Base-by-base conservation (phyloP, 2,113 vertebrate species). In the Centropristis striata region DNA sequence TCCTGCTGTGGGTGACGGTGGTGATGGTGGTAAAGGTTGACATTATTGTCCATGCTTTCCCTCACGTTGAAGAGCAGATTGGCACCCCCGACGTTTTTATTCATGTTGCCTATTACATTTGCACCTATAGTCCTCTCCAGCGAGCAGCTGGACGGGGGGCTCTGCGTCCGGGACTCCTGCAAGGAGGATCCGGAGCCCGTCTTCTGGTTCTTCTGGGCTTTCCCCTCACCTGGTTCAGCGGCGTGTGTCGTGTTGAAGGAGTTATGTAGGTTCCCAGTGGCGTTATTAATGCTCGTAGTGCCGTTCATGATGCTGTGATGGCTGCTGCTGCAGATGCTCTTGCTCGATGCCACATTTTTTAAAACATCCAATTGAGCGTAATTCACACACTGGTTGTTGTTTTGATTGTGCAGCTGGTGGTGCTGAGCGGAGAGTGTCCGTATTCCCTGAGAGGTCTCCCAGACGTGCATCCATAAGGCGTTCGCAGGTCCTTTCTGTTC, bases 401-500 rank as follows among this genome's bases (percentile, higher is more conserved):
- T 95, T 51, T 94, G 95, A 90, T 95, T 93, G 86, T 95, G 92
- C 78, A 89, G 90, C 85, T 94, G 92, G 80, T 94, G 92, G 80
- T 88, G 87, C 49, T 95, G 95, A 55, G 85, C 85, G 81, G 96
- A 94, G 90, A 86, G 90, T 47, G 93, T 92, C 94, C 95, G 93
- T 89, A 92, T 84, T 92, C 96, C 97, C 96, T 98, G 97, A 95
- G 98, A 97, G 90, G 96, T 98, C 94, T 98, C 96, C 98, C 98
- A 99, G 94, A 97, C 96, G 88, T 97, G 96, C 98, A 99, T 99
- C 98, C 97, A 99, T 90, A 99, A 96, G 88, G 96, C 96, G 95
- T 98, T 99, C 91, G 98, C 97, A 91, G 98, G 98, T 94, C 98
- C 98, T 94, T 97, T 98, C 96, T 99, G 97, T 92, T 99, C 98